Evolutionary conservation across 92 coral and sea anemone species (phyloP), one percentile per base, ranked within the genome.

Genomic region (Porites rus): DNA sequence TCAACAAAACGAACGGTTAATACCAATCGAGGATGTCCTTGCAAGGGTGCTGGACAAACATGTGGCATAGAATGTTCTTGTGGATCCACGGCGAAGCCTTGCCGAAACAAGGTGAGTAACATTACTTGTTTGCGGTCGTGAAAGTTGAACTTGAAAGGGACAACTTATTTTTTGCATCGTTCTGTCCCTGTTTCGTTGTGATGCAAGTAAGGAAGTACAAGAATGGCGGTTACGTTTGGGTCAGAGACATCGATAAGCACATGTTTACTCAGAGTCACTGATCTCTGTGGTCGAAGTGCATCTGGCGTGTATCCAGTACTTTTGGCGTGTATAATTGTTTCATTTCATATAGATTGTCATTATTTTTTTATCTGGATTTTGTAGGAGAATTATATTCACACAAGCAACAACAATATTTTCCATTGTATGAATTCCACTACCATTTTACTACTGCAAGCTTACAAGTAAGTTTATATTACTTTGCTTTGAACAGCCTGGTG

Each of bases 101-200:
- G 83, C 58, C 31, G 74, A 78, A 78, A 78, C 72, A 64, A 78
- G 31, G 83, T 78, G 73, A 78, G 73, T 51, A 28, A 28, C 43
- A 31, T 31, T 31, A 31, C 43, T 31, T 31, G 5, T 31, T 31
- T 31, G 43, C 43, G 43, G 43, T 31, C 4, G 43, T 31, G 43
- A 31, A 31, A 31, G 43, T 31, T 31, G 43, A 31, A 31, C 43
- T 31, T 31, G 43, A 31, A 31, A 31, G 43, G 4, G 43, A 31
- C 43, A 31, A 31, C 43, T 31, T 31, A 31, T 31, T 31, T 2
- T 31, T 31, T 31, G 43, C 43, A 31, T 25, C 28, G 28, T 25
- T 25, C 16, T 22, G 20, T 56, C 64, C 9, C n/a, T 81, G 69
- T 56, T 81, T 69, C 77, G 76, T 81, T 25, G 85, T 70, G 22